Percentiles rank a stretch among this genome's conserved stretches.
phyloP scores from a whole-genome alignment of 2,888 invertebrate genomes.

The Odontothrips loti region DNA sequence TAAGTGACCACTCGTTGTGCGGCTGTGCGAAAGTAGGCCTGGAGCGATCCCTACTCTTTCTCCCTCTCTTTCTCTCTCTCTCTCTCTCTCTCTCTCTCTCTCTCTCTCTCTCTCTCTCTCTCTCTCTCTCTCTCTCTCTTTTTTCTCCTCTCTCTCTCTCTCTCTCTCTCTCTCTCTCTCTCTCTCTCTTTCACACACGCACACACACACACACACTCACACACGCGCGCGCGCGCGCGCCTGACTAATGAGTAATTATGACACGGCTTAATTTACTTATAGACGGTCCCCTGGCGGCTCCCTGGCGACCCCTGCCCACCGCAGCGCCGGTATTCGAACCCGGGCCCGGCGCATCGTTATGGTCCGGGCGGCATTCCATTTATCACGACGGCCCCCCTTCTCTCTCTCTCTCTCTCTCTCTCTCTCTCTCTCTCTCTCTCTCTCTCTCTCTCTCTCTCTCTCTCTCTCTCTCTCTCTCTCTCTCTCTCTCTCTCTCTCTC shows the following conservation, averaged over 20 bases:
- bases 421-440: neutral
- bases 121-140: too few relatives aligned
- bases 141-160: too few relatives aligned
- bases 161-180: too few relatives aligned
- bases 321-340: too few relatives aligned
- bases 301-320: too few relatives aligned
- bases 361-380: constrained; percentile 29
- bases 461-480: constrained; percentile 19
- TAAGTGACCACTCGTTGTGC: neutral
- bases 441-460: constrained; percentile 32
- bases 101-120: too few relatives aligned
- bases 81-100: too few relatives aligned
- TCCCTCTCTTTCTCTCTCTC: too few relatives aligned
- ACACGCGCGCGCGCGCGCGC: neutral
- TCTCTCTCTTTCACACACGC: too few relatives aligned
- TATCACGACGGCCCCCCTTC: constrained; percentile 32
- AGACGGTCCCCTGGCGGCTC: neutral
- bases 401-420: constrained; percentile 32
- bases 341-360: constrained; percentile 30
- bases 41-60: too few relatives aligned
- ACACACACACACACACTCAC: too few relatives aligned
- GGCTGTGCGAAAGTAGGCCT: too few relatives aligned
- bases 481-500: constrained; percentile 29
- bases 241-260: neutral
- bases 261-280: neutral